Evolutionary conservation across 2,113 vertebrate genomes (phyloP).

Genomic region (Neodon shergylaensis): DNA sequence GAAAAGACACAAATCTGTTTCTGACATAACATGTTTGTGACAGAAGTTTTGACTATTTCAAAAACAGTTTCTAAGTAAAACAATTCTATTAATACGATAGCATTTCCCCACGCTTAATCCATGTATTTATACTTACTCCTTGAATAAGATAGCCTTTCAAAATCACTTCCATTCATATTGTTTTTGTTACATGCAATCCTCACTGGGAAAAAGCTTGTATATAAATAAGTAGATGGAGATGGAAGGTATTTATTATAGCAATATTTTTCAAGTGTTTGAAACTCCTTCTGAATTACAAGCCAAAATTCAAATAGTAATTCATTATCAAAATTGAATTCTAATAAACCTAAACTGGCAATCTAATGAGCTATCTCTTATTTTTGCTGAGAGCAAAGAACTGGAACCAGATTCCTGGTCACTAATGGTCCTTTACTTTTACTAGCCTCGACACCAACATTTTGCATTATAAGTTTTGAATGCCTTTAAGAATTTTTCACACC

Average conservation of each 20-base stretch:
- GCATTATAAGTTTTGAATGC: not conserved
- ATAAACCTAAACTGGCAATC: constrained; percentile 42
- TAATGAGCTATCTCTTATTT: constrained; percentile 33
- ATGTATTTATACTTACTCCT: constrained; percentile 23
- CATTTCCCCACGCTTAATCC: not conserved
- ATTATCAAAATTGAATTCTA: constrained; percentile 41
- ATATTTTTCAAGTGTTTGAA: constrained; percentile 52
- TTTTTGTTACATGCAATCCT: constrained; percentile 29
- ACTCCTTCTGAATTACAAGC: constrained; percentile 49
- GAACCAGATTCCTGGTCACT: not conserved
- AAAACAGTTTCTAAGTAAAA: constrained; percentile 23
- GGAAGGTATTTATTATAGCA: constrained; percentile 14
- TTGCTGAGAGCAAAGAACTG: constrained; percentile 53
- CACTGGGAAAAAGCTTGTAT: not conserved
- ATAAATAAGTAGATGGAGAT: constrained; percentile 26
- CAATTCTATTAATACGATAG: constrained; percentile 45
- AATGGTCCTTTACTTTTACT: not conserved
- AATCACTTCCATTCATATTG: constrained; percentile 45
- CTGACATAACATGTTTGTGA: not conserved
- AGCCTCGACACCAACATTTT: constrained; percentile 15
- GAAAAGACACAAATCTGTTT: not conserved
- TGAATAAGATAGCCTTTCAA: constrained; percentile 48
- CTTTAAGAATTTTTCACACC: not conserved
- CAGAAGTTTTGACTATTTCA: constrained; percentile 27
- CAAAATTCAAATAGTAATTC: constrained; percentile 50